phyloP scores from a whole-genome alignment of 2,888 invertebrate species.

The Nephrotoma flavescens region DNA sequence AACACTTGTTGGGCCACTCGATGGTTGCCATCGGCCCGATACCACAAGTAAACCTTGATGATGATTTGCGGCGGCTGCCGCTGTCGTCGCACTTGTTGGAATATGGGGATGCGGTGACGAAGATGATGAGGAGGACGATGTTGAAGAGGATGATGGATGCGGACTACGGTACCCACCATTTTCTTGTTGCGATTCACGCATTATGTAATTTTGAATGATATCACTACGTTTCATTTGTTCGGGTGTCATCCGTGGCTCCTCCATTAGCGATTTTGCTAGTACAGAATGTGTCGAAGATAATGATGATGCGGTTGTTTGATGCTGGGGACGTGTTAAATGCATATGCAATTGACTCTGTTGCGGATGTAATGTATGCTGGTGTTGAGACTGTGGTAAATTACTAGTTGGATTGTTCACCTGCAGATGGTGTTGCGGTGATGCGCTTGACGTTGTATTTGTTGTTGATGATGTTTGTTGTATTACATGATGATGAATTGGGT shows the following conservation, averaged over 20 bases:
- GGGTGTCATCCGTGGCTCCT: conserved; percentile 85
- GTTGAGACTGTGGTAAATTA: conserved; percentile 16
- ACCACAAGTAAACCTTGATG: conserved; percentile 23
- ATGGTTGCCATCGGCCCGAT: conserved; percentile 10
- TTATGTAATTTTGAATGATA: conserved; percentile 83
- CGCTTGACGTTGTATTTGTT: conserved; percentile 12
- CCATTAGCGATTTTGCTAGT: conserved; percentile 78
- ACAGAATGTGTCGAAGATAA: conserved; percentile 80
- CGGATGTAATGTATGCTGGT: conserved; percentile 16
- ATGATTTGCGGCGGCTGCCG: conserved; percentile 16
- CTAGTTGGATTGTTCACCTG: conserved; percentile 13
- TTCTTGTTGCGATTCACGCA: conserved; percentile 43
- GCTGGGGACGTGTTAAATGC: conserved; percentile 18
- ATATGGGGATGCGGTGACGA: conserved; percentile 15
- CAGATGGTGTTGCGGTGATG: conserved; percentile 16
- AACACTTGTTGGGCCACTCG: conserved; percentile 36
- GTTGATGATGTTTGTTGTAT: conserved; percentile 6
- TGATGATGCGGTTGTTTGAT: conserved; percentile 34
- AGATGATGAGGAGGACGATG: conserved; percentile 12
- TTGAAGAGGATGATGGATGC: conserved; percentile 17
- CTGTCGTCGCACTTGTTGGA: conserved; percentile 15
- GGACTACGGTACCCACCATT: conserved; percentile 12
- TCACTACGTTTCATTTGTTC: conserved; percentile 86
- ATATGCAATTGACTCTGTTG: conserved; percentile 18
- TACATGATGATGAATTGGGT: conserved; percentile 15